Evolutionary conservation across 2,797 vertebrate genomes (phyloP).

Genomic region (Novumbra hubbsi): DNA sequence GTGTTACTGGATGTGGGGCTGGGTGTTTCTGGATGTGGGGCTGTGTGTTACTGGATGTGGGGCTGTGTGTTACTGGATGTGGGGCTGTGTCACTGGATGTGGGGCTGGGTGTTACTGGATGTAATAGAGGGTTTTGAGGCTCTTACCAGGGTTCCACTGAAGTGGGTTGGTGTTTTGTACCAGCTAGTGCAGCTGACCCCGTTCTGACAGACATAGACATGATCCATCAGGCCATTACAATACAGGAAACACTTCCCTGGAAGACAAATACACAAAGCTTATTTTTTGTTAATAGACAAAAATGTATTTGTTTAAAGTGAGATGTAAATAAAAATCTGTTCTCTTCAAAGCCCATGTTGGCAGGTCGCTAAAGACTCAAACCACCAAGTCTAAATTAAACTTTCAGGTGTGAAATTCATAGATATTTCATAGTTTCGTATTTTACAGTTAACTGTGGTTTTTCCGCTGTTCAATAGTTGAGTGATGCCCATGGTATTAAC

Average conservation of each 20-base stretch:
- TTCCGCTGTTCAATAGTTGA: neutral
- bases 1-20: too few relatives aligned
- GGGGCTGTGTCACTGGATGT: neutral
- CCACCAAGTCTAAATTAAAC: too few relatives aligned
- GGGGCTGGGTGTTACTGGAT: too few relatives aligned
- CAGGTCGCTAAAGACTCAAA: too few relatives aligned
- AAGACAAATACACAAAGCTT: neutral
- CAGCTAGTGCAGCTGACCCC: conserved; percentile 80
- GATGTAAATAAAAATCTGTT: too few relatives aligned
- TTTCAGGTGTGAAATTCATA: too few relatives aligned
- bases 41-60: too few relatives aligned
- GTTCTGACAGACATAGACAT: conserved; percentile 90
- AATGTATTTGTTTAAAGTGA: neutral
- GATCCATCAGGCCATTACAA: conserved; percentile 93
- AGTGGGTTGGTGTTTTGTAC: conserved; percentile 85
- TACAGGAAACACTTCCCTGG: conserved; percentile 95
- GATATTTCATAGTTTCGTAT: too few relatives aligned
- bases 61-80: too few relatives aligned
- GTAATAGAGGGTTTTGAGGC: conserved; percentile 8
- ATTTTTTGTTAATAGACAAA: too few relatives aligned
- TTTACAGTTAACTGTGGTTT: neutral
- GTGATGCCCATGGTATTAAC: conserved; percentile 21
- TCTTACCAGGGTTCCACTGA: conserved; percentile 88
- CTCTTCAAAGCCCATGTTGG: too few relatives aligned
- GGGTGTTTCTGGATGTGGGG: too few relatives aligned